A percentile compares a stretch with the other conserved stretches of the same genome.
Conservation (phyloP, 2,113 vertebrate genomes). For the Cyanoderma ruficeps region DNA sequence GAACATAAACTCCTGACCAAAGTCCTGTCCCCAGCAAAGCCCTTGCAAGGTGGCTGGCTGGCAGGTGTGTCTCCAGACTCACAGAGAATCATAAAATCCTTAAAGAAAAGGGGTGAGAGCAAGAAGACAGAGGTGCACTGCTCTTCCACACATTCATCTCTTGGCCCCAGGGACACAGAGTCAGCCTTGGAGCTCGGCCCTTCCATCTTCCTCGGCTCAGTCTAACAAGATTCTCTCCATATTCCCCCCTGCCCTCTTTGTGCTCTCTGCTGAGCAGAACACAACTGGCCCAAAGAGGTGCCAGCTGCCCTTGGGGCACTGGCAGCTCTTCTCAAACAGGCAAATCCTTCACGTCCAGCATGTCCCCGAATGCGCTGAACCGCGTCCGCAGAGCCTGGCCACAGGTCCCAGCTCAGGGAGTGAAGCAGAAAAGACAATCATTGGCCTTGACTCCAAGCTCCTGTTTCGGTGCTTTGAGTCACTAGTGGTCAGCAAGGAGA, state of each 20-base stretch:
- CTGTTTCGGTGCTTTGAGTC: not conserved
- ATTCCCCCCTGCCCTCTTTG: conserved; percentile 13
- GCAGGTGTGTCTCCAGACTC: not conserved
- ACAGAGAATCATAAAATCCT: not conserved
- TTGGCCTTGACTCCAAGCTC: not conserved
- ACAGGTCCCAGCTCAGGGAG: not conserved
- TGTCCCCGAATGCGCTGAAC: not conserved
- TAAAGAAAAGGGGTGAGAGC: not conserved
- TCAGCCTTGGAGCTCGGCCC: not conserved
- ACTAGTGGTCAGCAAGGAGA: not conserved
- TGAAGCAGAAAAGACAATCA: not conserved
- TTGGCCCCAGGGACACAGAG: not conserved
- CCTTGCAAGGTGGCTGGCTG: not conserved
- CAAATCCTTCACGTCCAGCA: conserved; percentile 33
- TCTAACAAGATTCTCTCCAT: not conserved
- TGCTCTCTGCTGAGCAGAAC: not conserved
- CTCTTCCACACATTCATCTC: fast-evolving
- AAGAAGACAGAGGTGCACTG: not conserved
- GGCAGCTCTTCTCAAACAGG: not conserved
- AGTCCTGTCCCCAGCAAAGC: not conserved
- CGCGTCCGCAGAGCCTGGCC: fast-evolving
- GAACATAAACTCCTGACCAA: not conserved
- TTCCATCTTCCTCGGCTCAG: not conserved
- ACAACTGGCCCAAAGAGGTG: not conserved
- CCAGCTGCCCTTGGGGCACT: not conserved